A percentile compares a stretch with the other conserved stretches of the same genome.
Evolutionary conservation across 2,888 invertebrate species (phyloP).

Genomic region (Trichogramma evanescens): DNA sequence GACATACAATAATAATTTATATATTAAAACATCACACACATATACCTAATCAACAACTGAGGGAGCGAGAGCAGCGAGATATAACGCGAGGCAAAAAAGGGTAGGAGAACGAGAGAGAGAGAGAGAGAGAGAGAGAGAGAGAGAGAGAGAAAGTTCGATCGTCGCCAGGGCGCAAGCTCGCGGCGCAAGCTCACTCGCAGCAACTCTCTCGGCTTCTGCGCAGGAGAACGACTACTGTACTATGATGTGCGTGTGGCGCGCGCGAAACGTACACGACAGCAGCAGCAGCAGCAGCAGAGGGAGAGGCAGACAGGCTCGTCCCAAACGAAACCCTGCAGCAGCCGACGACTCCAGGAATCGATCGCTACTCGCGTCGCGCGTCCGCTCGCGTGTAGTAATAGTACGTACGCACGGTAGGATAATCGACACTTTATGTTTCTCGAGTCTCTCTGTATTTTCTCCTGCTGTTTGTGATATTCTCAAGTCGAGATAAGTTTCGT

Average conservation of each 20-base stretch:
- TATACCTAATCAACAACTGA: neutral
- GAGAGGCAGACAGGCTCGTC: neutral
- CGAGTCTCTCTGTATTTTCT: too few relatives aligned
- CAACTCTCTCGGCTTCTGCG: slow-evolving; percentile 1
- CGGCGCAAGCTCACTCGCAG: neutral
- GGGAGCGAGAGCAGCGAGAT: neutral
- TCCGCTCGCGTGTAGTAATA: too few relatives aligned
- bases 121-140: neutral
- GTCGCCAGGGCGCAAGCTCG: neutral
- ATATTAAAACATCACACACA: too few relatives aligned
- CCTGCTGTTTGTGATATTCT: too few relatives aligned
- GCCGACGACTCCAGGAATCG: too few relatives aligned
- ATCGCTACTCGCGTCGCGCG: too few relatives aligned
- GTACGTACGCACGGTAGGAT: too few relatives aligned
- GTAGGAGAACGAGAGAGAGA: neutral
- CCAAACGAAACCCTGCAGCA: too few relatives aligned
- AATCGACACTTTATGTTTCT: too few relatives aligned
- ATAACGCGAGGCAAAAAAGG: neutral
- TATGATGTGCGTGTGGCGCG: neutral
- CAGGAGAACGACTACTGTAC: neutral
- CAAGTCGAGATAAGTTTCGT: too few relatives aligned
- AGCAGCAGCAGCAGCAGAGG: neutral
- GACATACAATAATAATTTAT: too few relatives aligned
- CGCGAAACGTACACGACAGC: neutral
- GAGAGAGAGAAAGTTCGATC: neutral